These are phyloP conservation scores for Ciconia nigra DNA, from an alignment of 2,797 vertebrate genomes.

Conservation along the genomic window DNA sequence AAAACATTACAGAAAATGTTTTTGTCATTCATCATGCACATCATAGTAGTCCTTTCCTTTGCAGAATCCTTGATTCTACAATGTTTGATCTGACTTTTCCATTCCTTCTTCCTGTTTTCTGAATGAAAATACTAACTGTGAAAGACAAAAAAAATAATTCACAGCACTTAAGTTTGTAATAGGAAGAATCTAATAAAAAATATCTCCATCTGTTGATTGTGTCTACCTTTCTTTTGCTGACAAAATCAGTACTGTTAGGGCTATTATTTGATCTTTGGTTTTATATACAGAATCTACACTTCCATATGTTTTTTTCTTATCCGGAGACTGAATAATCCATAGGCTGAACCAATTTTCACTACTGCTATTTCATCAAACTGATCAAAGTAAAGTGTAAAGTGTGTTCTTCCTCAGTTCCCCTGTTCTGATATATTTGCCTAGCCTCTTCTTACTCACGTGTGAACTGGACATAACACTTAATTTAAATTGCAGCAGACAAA, in stretches of 20 bases:
- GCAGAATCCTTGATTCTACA: neutral
- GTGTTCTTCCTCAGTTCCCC: neutral
- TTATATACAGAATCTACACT: neutral
- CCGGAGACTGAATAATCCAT: neutral
- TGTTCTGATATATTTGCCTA: neutral
- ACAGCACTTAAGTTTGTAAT: neutral
- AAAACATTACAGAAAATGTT: neutral
- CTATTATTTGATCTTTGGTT: neutral
- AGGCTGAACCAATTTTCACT: neutral
- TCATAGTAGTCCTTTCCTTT: neutral
- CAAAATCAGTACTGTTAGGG: neutral
- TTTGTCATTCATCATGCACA: neutral
- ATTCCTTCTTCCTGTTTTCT: neutral
- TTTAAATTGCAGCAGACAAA: neutral
- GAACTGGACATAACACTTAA: neutral
- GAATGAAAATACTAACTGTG: neutral
- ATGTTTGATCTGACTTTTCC: neutral
- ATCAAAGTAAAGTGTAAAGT: no score
- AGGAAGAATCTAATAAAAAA: neutral
- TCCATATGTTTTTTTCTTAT: neutral
- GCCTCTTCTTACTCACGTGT: neutral
- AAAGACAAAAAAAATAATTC: neutral
- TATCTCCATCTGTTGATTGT: neutral
- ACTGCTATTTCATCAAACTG: neutral
- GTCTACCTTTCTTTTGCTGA: neutral